phyloP scores from a whole-genome alignment of 1,140 invertebrate genomes.

The Zaprionus africanus region DNA sequence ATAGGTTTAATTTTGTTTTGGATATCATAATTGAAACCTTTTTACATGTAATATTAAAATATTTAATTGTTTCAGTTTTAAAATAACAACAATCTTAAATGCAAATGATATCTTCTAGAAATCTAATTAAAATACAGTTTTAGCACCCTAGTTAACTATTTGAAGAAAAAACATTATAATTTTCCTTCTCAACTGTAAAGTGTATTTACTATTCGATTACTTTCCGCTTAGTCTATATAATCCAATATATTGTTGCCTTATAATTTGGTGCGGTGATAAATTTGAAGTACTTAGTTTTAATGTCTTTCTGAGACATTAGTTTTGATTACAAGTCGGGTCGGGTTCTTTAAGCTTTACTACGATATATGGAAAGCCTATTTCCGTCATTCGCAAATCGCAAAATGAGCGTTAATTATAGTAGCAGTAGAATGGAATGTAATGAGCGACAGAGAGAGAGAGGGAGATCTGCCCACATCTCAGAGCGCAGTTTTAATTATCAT shows the following conservation, averaged over 20 bases:
- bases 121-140: too few species aligned
- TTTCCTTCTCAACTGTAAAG: too few species aligned
- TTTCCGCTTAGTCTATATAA: background rate
- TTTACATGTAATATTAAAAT: too few species aligned
- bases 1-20: too few species aligned
- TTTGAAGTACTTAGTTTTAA: constrained; percentile 67
- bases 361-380: constrained; percentile 42
- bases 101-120: too few species aligned
- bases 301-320: constrained; percentile 59
- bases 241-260: constrained; percentile 20
- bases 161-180: too few species aligned
- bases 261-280: constrained; percentile 59
- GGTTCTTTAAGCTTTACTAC: constrained; percentile 5
- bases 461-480: constrained; percentile 26
- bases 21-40: too few species aligned
- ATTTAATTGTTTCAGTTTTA: too few species aligned
- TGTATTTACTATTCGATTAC: background rate
- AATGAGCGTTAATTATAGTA: constrained; percentile 24
- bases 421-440: constrained; percentile 16
- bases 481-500: constrained; percentile 28
- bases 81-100: too few species aligned
- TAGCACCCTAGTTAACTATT: too few species aligned
- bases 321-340: constrained; percentile 62
- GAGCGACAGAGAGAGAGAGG: background rate
- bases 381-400: constrained; percentile 48